Evolutionary conservation across 2,888 invertebrate species (phyloP), one percentile per base, ranked within the genome.

Genomic region (Agriopis leucophaearia): DNA sequence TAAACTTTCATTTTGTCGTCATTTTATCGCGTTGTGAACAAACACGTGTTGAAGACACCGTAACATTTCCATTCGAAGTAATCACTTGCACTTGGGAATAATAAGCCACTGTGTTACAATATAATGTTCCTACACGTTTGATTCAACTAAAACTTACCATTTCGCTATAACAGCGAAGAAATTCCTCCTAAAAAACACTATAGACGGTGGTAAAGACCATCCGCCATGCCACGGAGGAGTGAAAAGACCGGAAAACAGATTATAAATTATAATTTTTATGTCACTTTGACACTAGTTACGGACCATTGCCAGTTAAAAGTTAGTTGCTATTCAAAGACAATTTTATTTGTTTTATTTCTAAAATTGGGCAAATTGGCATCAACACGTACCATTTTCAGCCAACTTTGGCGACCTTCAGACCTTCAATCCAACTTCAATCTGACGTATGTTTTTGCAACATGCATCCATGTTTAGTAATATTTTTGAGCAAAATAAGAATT

Each of bases 211-310:
- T 84, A 85, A 76, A 87, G 86, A 93, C 92, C 91, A 91, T 93
- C 93, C 92, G 92, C 94, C 94, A 94, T 94, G 94, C 94, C 94
- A 94, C 94, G 94, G 88, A 92, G 93, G 88, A 92, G 80, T 92
- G 83, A 92, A 94, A 94, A 91, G 94, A 91, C 93, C 93, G 94
- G 93, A 94, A 89, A 81, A 78, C 75, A 78, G 74, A 82, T 67
- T 74, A 47, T 70, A 77, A 27, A 82, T 67, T 74, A 47, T 70
- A 77, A n/a, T n/a, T 79, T 75, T 85, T 80, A 75, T 91, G 90
- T 89, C 91, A 91, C 75, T 74, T 74, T 47, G 74, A 78, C 59
- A 59, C 10, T 40, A 50, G n/a, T 50, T 40, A 81, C 52, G 72
- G 83, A 67, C 83, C 78, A 78, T 91, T 89, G 86, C 92, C 86